Percentiles rank a stretch among this genome's conserved stretches.
phyloP scores from a whole-genome alignment of 2,113 vertebrate species.

The Ophthalmolycus amberensis region DNA sequence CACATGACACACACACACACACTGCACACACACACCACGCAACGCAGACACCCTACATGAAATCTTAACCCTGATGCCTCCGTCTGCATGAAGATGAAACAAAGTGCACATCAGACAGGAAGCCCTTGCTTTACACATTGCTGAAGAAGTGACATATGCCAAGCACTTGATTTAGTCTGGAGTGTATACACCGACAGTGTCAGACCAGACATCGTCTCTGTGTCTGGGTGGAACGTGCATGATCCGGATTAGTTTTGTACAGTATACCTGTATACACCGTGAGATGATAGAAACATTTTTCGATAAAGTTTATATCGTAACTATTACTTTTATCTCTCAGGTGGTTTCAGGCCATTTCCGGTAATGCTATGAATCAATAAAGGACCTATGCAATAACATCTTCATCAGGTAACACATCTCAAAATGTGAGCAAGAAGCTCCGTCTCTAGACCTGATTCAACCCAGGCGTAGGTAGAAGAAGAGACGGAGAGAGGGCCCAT shows the following conservation, averaged over 20 bases:
- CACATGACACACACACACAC: background rate
- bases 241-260: background rate
- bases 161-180: background rate
- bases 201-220: background rate
- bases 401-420: background rate
- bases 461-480: background rate
- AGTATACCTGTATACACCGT: background rate
- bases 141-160: conserved; percentile 32
- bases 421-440: background rate
- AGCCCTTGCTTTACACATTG: conserved; percentile 27
- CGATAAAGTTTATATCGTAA: background rate
- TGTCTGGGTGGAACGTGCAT: conserved; percentile 3
- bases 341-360: background rate
- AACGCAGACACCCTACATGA: conserved; percentile 14
- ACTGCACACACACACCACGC: background rate
- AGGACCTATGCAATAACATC: background rate
- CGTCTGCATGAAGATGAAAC: conserved; percentile 49
- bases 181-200: background rate
- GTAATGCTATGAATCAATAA: background rate
- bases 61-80: conserved; percentile 29
- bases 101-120: conserved; percentile 48
- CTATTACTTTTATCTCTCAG: background rate
- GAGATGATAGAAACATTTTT: background rate
- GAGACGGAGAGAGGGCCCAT: background rate
- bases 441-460: background rate